phyloP scores from a whole-genome alignment of 2,113 vertebrate genomes.

The Aspidoscelis tigris region DNA sequence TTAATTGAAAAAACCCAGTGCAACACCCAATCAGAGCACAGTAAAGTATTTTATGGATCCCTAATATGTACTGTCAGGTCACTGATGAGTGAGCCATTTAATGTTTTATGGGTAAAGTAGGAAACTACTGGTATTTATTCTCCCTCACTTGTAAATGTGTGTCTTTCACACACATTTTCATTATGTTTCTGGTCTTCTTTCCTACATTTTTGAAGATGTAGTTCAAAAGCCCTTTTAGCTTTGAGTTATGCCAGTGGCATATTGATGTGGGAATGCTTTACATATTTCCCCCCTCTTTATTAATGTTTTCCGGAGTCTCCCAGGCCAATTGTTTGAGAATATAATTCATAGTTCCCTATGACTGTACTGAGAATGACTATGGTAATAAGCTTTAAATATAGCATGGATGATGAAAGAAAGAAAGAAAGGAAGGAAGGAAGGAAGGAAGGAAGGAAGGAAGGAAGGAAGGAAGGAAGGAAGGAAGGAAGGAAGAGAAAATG shows the following conservation, averaged over 20 bases:
- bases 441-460: too few species aligned
- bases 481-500: neutral
- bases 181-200: neutral
- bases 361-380: conserved; percentile 57
- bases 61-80: neutral
- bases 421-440: neutral
- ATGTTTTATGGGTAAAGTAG: neutral
- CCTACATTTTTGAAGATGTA: conserved; percentile 3
- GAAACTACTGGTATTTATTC: neutral
- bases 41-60: neutral
- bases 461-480: too few species aligned
- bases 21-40: neutral
- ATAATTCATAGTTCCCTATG: conserved; percentile 48
- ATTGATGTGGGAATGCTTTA: conserved; percentile 52
- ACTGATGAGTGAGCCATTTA: fast-evolving
- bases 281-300: conserved; percentile 26
- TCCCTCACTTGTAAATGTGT: fast-evolving
- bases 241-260: conserved; percentile 40
- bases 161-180: neutral
- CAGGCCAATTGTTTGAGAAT: conserved; percentile 55
- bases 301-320: conserved; percentile 47
- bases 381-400: conserved; percentile 20
- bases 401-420: neutral
- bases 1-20: neutral
- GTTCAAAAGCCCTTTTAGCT: conserved; percentile 43